These are phyloP conservation scores for Eupristina koningsbergeri DNA, from an alignment of 1,140 invertebrate genomes.

Conservation along the genomic window DNA sequence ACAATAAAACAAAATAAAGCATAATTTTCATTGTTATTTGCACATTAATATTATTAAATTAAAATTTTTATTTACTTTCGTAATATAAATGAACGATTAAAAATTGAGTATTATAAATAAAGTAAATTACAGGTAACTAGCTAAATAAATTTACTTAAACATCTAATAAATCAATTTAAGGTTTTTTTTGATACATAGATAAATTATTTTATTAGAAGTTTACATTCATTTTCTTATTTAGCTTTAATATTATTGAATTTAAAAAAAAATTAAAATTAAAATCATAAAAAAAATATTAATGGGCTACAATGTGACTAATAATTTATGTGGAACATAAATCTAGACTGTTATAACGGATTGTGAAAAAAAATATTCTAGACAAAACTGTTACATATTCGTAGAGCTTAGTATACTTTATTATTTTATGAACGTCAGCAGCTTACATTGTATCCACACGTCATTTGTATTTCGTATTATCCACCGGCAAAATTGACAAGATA, in stretches of 20 bases:
- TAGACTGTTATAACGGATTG: not conserved
- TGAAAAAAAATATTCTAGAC: constrained; percentile 17
- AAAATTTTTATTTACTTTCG: too few species aligned
- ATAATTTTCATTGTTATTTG: too few species aligned
- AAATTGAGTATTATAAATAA: too few species aligned
- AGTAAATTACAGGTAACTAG: not conserved
- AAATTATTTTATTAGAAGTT: not conserved
- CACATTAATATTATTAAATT: too few species aligned
- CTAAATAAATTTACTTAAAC: not conserved
- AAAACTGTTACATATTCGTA: constrained; percentile 7
- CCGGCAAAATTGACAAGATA: constrained; percentile 27
- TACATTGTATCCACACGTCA: constrained; percentile 19
- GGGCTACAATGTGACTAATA: not conserved
- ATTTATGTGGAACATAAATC: constrained; percentile 15
- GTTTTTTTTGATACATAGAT: not conserved
- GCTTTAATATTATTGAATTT: not conserved
- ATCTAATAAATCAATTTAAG: not conserved
- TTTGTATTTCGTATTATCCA: constrained; percentile 36
- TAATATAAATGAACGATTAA: too few species aligned
- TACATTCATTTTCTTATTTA: not conserved
- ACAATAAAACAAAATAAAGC: too few species aligned
- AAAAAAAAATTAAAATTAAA: not conserved
- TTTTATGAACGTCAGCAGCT: constrained; percentile 4
- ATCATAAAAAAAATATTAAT: constrained; percentile 7
- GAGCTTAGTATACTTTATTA: constrained; percentile 26